phyloP scores from a whole-genome alignment of 2,888 invertebrate species.

The Phorcus lineatus region DNA sequence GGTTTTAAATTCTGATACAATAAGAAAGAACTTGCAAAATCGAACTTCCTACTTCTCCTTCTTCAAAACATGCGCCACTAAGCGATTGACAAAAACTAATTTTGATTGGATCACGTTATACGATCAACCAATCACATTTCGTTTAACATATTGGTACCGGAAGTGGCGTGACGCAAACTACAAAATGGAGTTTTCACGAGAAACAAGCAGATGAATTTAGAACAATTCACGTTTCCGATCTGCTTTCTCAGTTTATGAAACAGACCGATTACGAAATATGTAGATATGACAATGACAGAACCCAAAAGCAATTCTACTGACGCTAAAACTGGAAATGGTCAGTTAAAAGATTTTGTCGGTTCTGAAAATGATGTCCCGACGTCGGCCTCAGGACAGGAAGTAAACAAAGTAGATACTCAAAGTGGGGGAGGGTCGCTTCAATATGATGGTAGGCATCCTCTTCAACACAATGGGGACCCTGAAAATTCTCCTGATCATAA shows the following conservation, averaged over 20 bases:
- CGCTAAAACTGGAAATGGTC: slow-evolving; percentile 23
- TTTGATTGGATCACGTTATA: slow-evolving; percentile 33
- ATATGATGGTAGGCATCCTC: background rate
- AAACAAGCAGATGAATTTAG: slow-evolving; percentile 27
- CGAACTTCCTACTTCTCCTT: background rate
- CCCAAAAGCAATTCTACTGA: slow-evolving; percentile 28
- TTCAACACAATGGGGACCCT: slow-evolving; percentile 30
- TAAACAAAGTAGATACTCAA: slow-evolving; percentile 34
- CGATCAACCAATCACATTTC: slow-evolving; percentile 32
- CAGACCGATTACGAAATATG: slow-evolving; percentile 22
- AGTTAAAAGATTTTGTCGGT: slow-evolving; percentile 23
- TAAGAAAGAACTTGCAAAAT: too few relatives aligned
- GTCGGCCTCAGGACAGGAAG: slow-evolving; percentile 37
- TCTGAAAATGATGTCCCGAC: slow-evolving; percentile 7
- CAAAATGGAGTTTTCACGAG: slow-evolving; percentile 41
- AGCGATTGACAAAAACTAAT: background rate
- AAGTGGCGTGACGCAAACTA: slow-evolving; percentile 48
- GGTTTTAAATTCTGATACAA: too few relatives aligned
- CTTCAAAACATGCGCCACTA: slow-evolving; percentile 46
- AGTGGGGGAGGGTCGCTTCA: slow-evolving; percentile 38
- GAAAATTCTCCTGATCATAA: background rate
- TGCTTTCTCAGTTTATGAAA: background rate
- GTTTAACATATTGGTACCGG: slow-evolving; percentile 33
- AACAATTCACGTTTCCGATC: background rate
- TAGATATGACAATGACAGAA: slow-evolving; percentile 44